Evolutionary conservation across 1,140 invertebrate genomes (phyloP), one percentile per base, ranked within the genome.

Genomic region (Neodiprion fabricii): DNA sequence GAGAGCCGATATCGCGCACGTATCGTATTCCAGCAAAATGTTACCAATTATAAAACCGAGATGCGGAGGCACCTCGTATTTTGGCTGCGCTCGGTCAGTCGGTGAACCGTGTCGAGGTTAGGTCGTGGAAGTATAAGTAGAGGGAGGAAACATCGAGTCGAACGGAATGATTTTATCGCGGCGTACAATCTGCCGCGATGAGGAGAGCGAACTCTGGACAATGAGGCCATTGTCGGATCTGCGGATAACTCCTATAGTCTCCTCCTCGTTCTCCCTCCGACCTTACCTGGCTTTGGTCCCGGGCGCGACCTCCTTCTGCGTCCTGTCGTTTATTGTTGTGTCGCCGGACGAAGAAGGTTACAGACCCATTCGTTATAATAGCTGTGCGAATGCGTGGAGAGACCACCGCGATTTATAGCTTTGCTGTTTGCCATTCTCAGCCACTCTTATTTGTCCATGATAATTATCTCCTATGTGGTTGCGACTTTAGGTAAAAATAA

Each of bases 211-310:
- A 83, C 82, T 79, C 78, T 81, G 84, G 83, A 86, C 83, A 86
- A 86, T 86, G 82, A 85, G 83, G 79, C 81, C 79, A 86, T 86
- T 86, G 85, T 85, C 84, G 78, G 80, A 12, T 81, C 81, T 82
- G 83, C 83, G 80, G 80, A 61, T 61, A 12, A 61, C 53, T 14
- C 53, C 53, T 61, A 9, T 12, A 12, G 5, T 61, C 11, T 61
- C 53, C 79, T 78, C 79, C 71, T 80, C 76, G 74, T 71, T 77
- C 76, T 76, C 66, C 78, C 82, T 17, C 79, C 74, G 82, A 85
- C 83, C 84, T 84, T 80, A 81, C 81, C 78, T 83, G 83, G 81
- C 79, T 83, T 80, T 77, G 7, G 53, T 77, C 78, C 5, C 28
- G 28, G 28, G 28, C 28, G 28, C 28, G 72, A 14, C 67, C 48